A percentile compares a stretch with the other conserved stretches of the same genome.
Evolutionary conservation across 2,797 vertebrate genomes (phyloP).

Genomic region (Taenioides sp.): DNA sequence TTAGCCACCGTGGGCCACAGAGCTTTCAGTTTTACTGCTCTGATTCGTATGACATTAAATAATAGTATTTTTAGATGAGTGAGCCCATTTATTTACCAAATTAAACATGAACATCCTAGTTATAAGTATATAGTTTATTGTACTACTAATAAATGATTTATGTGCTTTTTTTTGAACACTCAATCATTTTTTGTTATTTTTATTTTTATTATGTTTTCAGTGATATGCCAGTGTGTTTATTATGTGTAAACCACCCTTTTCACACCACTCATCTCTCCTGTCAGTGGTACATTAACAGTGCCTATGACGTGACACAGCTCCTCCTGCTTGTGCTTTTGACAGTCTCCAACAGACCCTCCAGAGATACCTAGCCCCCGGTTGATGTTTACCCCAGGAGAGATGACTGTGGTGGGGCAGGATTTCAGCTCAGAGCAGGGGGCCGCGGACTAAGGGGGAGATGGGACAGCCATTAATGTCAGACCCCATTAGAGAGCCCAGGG

Average conservation of each 20-base stretch:
- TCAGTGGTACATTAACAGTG: constrained; percentile 36
- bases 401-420: constrained; percentile 29
- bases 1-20: too few relatives aligned
- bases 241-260: background rate
- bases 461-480: constrained; percentile 71
- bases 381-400: constrained; percentile 48
- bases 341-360: constrained; percentile 31
- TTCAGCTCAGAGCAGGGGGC: too few relatives aligned
- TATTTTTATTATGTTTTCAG: background rate
- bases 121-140: too few relatives aligned
- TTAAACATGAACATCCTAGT: too few relatives aligned
- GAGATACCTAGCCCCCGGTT: constrained; percentile 34
- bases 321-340: constrained; percentile 65
- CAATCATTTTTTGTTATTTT: too few relatives aligned
- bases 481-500: constrained; percentile 65
- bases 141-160: too few relatives aligned
- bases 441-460: constrained; percentile 33
- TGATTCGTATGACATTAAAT: too few relatives aligned
- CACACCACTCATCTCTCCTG: constrained; percentile 16
- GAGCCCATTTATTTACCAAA: too few relatives aligned
- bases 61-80: too few relatives aligned
- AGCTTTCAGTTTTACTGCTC: too few relatives aligned
- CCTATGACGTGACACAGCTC: constrained; percentile 31
- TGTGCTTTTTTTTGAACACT: too few relatives aligned
- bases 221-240: background rate